Conservation (phyloP, 2,797 vertebrate genomes). For the Propithecus perrieri region DNA sequence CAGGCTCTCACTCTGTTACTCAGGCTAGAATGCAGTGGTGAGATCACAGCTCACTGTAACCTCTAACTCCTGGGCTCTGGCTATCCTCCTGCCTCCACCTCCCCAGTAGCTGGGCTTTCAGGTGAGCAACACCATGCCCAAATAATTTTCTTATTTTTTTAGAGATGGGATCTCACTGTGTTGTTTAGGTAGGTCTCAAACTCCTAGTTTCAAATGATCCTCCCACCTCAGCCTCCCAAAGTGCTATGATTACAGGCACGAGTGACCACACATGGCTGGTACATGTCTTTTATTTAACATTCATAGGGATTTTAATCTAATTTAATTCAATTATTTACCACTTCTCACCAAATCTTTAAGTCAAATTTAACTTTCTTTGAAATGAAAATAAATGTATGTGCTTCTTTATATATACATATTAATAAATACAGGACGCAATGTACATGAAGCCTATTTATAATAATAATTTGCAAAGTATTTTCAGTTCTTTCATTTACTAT, state of each 20-base stretch:
- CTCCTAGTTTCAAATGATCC: neutral
- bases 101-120: neutral
- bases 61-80: neutral
- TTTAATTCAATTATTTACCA: neutral
- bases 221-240: neutral
- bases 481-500: neutral
- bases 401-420: neutral
- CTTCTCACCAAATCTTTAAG: neutral
- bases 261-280: neutral
- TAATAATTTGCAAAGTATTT: slow-evolving; percentile 38
- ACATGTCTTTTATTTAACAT: neutral
- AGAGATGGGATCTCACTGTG: neutral
- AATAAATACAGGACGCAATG: neutral
- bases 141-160: neutral
- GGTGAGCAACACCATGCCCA: neutral
- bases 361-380: slow-evolving; percentile 27
- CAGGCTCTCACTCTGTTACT: neutral
- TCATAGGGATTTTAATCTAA: neutral
- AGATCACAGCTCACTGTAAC: too few species aligned
- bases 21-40: too few species aligned
- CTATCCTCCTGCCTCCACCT: neutral
- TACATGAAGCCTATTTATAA: neutral
- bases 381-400: slow-evolving; percentile 10
- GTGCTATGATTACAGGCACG: neutral
- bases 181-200: neutral